Base-by-base conservation (phyloP, 2,888 invertebrate species). In the Drosophila testacea region DNA sequence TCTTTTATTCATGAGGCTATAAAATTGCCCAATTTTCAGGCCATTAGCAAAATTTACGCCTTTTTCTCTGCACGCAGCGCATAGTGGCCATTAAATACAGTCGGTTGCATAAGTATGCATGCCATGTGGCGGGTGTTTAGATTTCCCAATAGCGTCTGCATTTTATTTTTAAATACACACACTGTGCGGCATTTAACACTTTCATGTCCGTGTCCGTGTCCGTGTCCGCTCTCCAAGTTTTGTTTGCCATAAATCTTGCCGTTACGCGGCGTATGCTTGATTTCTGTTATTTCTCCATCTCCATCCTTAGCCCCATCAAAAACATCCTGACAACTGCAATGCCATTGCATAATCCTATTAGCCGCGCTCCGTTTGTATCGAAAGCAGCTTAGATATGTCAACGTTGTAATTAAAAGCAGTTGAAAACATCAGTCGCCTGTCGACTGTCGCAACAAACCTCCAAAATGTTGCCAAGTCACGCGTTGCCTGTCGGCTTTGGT, bases 11-110 rank as follows among this genome's bases (percentile, higher is more conserved):
- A 91, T 91, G 89, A 91, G 90, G 91, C 91, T 90, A 91, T 91
- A 91, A 91, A 91, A 91, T 91, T 91, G 90, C 90, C 91, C 91
- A 91, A 91, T 91, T 91, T 91, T 91, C 91, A 90, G 91, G 88
- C 90, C 90, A 91, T 91, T 91, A 91, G 90, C 90, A 91, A 91
- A 91, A 91, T 91, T 91, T 91, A 91, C 91, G 91, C 90, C 91
- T 90, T 91, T 90, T 90, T 90, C 75, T 80, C 74, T 79, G 80
- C 77, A 80, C 74, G 74, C 87, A 86, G 83, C 83, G 73, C 87
- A 81, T 86, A 84, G 83, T 84, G 83, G 79, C 83, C 87, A 84
- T 84, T 84, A 84, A 84, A 83, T 74, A 83, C 86, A 83, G 83
- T 83, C 86, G 83, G 86, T 74, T 86, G 83, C 87, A 86, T 83